A percentile compares a stretch with the other conserved stretches of the same genome.
Evolutionary conservation across 2,888 invertebrate species (phyloP).

Genomic region (Autographa gamma): DNA sequence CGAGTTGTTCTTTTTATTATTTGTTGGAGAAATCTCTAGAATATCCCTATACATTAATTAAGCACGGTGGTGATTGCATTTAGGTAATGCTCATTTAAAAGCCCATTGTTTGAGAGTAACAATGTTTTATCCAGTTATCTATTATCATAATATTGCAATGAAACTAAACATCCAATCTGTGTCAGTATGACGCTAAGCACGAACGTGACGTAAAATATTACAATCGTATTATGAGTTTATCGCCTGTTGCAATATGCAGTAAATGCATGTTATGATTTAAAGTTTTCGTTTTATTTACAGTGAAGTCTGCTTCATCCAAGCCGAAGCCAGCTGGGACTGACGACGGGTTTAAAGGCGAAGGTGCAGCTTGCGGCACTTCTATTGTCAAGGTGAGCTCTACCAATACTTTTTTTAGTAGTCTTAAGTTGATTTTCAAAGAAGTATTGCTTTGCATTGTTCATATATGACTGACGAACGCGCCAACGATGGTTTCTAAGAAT

Average conservation of each 20-base stretch:
- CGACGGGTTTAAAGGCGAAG: slow-evolving; percentile 92
- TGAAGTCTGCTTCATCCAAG: slow-evolving; percentile 75
- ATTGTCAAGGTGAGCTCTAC: slow-evolving; percentile 79
- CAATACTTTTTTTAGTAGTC: background rate
- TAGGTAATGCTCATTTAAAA: background rate
- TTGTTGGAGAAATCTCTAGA: background rate
- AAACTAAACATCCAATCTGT: slow-evolving; percentile 3
- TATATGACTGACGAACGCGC: too few species aligned
- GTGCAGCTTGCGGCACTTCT: slow-evolving; percentile 90
- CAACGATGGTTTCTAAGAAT: too few species aligned
- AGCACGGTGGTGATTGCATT: background rate
- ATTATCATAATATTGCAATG: slow-evolving; percentile 6
- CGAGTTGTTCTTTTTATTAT: background rate
- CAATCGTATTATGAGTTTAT: slow-evolving; percentile 22
- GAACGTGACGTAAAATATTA: slow-evolving; percentile 16
- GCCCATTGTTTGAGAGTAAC: background rate
- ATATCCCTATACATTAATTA: background rate
- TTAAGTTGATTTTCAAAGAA: background rate
- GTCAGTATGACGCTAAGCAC: slow-evolving; percentile 10
- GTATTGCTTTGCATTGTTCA: too few species aligned
- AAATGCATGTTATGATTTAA: background rate
- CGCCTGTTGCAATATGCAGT: slow-evolving; percentile 30
- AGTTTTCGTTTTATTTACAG: slow-evolving; percentile 67
- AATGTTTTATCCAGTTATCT: slow-evolving; percentile 7
- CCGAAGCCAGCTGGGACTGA: slow-evolving; percentile 91